These are phyloP conservation scores for Thysanoteuthis rhombus DNA, from an alignment of 2,888 invertebrate species.

Conservation along the genomic window DNA sequence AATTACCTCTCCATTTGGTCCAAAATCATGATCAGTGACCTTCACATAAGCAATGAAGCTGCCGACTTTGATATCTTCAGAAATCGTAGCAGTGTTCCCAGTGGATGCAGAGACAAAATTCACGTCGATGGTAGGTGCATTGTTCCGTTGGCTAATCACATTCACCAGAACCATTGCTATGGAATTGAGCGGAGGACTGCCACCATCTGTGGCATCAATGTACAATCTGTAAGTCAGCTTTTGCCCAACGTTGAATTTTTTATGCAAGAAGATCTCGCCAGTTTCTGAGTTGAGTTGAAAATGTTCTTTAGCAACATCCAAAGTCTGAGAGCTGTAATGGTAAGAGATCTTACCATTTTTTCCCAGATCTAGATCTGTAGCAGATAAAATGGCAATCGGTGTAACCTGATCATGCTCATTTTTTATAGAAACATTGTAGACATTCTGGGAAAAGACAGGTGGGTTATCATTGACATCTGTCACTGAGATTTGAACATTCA, in stretches of 20 bases:
- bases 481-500: background rate
- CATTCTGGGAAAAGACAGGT: background rate
- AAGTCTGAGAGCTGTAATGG: background rate
- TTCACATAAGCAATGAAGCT: background rate
- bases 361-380: background rate
- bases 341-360: background rate
- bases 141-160: background rate
- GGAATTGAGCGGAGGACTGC: background rate
- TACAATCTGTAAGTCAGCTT: background rate
- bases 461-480: background rate
- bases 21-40: background rate
- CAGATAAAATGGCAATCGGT: background rate
- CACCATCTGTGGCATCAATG: background rate
- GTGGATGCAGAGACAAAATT: background rate
- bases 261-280: background rate
- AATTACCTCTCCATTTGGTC: background rate
- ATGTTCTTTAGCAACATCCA: background rate
- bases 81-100: background rate
- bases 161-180: background rate
- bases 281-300: background rate
- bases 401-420: background rate
- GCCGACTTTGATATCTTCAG: background rate
- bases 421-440: background rate
- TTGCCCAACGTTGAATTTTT: background rate
- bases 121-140: background rate